Evolutionary conservation across 1,140 invertebrate genomes (phyloP).

Genomic region (Vanessa tameamea): DNA sequence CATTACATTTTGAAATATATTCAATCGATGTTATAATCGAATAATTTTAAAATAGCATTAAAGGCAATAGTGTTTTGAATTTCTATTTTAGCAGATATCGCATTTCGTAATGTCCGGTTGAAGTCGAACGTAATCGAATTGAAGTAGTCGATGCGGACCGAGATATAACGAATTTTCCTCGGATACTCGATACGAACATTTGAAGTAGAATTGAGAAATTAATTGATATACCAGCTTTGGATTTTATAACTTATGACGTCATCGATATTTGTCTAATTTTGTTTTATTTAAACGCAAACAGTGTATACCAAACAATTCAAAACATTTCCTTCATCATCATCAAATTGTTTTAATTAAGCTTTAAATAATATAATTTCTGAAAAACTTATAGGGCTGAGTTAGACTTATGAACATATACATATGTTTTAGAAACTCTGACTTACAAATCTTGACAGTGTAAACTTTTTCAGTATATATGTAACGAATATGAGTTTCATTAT

Average conservation of each 20-base stretch:
- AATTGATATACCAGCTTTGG: not conserved
- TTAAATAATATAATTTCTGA: no score
- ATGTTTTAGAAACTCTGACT: no score
- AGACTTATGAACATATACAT: no score
- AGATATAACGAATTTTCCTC: constrained; percentile 40
- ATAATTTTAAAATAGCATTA: not conserved
- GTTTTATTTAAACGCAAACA: not conserved
- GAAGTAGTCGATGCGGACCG: constrained; percentile 19
- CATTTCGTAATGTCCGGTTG: constrained; percentile 12
- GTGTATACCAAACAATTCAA: no score
- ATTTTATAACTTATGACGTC: not conserved
- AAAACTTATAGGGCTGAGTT: no score
- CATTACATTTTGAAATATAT: no score
- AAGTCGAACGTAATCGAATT: constrained; percentile 36
- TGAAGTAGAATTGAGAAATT: not conserved
- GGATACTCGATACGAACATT: constrained; percentile 26
- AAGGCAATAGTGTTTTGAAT: not conserved
- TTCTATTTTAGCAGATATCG: constrained; percentile 7
- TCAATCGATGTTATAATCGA: no score
- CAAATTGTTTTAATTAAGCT: not conserved
- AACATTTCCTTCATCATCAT: no score
- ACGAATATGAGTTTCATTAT: no score
- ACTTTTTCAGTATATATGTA: no score
- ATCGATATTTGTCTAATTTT: not conserved
- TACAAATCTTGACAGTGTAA: no score